Evolutionary conservation across 2,888 invertebrate genomes (phyloP), one percentile per base, ranked within the genome.

Genomic region (Coremacera marginata): DNA sequence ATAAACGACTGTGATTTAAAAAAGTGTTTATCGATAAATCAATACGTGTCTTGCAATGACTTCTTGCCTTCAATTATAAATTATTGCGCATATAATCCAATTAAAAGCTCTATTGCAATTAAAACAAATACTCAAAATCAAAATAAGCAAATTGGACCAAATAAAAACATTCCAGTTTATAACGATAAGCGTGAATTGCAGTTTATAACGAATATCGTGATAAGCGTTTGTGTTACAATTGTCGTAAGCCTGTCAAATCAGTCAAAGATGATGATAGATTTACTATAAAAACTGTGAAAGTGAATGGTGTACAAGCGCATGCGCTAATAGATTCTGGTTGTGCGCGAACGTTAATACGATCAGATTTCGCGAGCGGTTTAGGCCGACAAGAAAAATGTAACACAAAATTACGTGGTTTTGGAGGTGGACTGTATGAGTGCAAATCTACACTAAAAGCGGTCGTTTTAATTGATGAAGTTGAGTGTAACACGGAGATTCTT

Each of bases 191-290:
- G n/a, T n/a, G n/a, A n/a, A n/a, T n/a, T n/a, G n/a, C n/a, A n/a
- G n/a, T n/a, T n/a, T n/a, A n/a, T n/a, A n/a, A n/a, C n/a, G n/a
- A n/a, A n/a, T 31, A 31, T 1, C 16, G 11, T 5, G 62, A n/a
- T 44, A 65, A 14, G 5, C 8, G 11, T 5, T 16, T 25, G 62
- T 76, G 70, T n/a, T 77, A 77, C 14, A 77, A 77, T 31, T 77
- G 72, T 27, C 68, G 22, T 11, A 65, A 77, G 4, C 52, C 65
- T 16, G 77, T 1, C 72, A 65, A 19, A 55, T 77, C 52, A 4
- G 52, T 70, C 27, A 27, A 70, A 27, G 49, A 49, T 52, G 67
- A 22, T n/a, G n/a, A 65, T 22, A 65, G 57, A 52, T 65, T 63
- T 63, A 63, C 63, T 4, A 37, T 55, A 49, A 57, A 65, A 67